These are phyloP conservation scores for Minunthozetes semirufus DNA, from an alignment of 2,888 invertebrate species.

Conservation along the genomic window DNA sequence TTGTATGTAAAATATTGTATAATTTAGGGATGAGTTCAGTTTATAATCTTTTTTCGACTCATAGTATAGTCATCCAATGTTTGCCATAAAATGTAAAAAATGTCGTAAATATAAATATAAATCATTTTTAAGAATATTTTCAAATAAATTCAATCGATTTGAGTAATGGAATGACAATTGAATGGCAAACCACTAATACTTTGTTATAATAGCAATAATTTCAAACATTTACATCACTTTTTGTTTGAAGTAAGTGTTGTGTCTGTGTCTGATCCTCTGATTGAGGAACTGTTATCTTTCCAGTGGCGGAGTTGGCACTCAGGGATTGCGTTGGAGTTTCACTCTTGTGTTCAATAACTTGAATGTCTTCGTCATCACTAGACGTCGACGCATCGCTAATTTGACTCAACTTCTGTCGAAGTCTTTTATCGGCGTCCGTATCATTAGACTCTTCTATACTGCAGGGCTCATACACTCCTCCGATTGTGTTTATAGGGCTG, in stretches of 20 bases:
- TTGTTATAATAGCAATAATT: background rate
- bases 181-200: background rate
- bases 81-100: background rate
- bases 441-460: constrained; percentile 8
- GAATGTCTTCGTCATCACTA: constrained; percentile 8
- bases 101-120: background rate
- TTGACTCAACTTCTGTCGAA: background rate
- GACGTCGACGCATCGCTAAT: background rate
- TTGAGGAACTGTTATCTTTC: background rate
- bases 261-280: background rate
- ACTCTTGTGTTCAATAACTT: constrained; percentile 1
- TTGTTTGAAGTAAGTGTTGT: background rate
- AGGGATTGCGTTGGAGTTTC: background rate
- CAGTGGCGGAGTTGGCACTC: background rate
- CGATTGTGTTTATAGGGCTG: background rate
- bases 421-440: background rate
- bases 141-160: no score
- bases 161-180: no score
- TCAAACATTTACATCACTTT: background rate
- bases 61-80: background rate
- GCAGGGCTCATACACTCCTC: constrained; percentile 16
- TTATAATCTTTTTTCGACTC: background rate
- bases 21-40: background rate
- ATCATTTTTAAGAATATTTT: background rate
- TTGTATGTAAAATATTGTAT: background rate